phyloP scores from a whole-genome alignment of 2,888 invertebrate genomes.

The Hirtodrosophila duncani region DNA sequence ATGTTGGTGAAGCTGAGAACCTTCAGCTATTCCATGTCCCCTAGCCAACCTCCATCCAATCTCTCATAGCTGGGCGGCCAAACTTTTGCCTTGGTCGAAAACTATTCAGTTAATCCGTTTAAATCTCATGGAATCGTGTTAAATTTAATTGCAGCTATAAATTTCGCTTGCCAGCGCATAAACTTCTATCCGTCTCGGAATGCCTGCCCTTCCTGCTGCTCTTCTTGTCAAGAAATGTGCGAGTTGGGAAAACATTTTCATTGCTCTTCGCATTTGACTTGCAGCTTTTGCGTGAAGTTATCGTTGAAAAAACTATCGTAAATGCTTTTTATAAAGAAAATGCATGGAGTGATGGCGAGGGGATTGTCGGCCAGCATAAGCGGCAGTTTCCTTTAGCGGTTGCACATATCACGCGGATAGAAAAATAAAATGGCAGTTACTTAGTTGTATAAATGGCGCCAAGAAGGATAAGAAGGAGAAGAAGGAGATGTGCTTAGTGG shows the following conservation, averaged over 20 bases:
- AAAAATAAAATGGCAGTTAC: conserved; percentile 64
- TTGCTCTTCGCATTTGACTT: conserved; percentile 59
- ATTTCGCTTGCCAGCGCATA: conserved; percentile 55
- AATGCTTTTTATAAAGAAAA: conserved; percentile 52
- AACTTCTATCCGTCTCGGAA: conserved; percentile 50
- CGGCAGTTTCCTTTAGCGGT: conserved; percentile 30
- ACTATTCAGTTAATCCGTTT: conserved; percentile 68
- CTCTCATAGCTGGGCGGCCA: not conserved
- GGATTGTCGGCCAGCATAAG: not conserved
- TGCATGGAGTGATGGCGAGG: conserved; percentile 28
- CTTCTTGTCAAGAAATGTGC: conserved; percentile 47
- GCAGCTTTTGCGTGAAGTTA: conserved; percentile 50
- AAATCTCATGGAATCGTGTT: conserved; percentile 67
- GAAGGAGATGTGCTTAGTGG: too few relatives aligned
- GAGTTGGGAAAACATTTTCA: conserved; percentile 53
- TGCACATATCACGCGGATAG: conserved; percentile 44
- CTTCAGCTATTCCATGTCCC: too few relatives aligned
- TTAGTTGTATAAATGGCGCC: conserved; percentile 55
- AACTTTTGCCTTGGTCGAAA: conserved; percentile 43
- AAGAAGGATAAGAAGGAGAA: not conserved
- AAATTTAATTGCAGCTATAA: conserved; percentile 70
- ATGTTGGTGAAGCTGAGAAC: conserved; percentile 1
- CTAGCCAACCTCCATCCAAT: not conserved
- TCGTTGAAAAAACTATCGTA: conserved; percentile 54
- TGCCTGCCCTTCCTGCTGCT: conserved; percentile 2